Percentiles rank a stretch among this genome's conserved stretches.
phyloP scores from a whole-genome alignment of 2,113 vertebrate genomes.

The Psittacula cyanocephala region DNA sequence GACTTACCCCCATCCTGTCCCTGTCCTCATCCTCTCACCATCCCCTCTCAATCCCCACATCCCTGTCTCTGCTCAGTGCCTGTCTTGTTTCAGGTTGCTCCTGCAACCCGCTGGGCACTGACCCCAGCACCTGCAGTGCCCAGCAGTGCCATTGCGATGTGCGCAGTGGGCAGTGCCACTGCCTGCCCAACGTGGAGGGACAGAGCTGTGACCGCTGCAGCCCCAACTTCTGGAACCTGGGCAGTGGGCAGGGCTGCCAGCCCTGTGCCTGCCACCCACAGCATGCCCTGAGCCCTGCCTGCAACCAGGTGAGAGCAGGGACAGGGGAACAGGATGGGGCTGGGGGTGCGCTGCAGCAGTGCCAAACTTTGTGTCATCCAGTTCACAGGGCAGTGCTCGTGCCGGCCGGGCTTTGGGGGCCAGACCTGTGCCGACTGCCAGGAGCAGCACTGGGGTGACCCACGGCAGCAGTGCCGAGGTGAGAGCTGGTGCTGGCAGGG shows the following conservation, averaged over 20 bases:
- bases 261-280: constrained; percentile 86
- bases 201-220: constrained; percentile 89
- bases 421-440: constrained; percentile 89
- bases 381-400: constrained; percentile 95
- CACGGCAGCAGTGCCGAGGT: constrained; percentile 88
- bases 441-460: constrained; percentile 95
- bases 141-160: constrained; percentile 87
- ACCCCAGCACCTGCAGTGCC: constrained; percentile 80
- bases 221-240: constrained; percentile 92
- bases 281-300: constrained; percentile 81
- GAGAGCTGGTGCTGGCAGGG: background rate
- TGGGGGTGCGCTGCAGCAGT: background rate
- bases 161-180: constrained; percentile 88
- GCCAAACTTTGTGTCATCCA: background rate
- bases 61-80: background rate
- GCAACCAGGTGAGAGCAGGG: constrained; percentile 83
- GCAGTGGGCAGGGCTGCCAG: constrained; percentile 84
- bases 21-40: background rate
- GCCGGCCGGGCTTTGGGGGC: constrained; percentile 91
- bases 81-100: constrained; percentile 80
- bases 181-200: constrained; percentile 86
- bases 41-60: background rate
- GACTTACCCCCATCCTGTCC: background rate
- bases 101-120: constrained; percentile 89
- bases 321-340: fast-evolving